phyloP scores from a whole-genome alignment of 2,888 invertebrate genomes.

The Nebria salina region DNA sequence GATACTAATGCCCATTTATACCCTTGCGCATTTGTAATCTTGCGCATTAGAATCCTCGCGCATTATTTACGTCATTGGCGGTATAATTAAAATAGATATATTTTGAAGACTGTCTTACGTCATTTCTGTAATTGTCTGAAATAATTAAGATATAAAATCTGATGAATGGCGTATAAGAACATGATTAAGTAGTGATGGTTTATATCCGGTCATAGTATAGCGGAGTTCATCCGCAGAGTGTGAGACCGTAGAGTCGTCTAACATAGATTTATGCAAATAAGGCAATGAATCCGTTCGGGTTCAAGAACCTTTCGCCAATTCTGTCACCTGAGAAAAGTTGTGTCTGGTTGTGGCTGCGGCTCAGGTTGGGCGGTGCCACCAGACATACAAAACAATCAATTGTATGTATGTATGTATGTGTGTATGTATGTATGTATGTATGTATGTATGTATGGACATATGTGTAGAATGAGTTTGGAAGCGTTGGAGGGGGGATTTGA shows the following conservation, averaged over 20 bases:
- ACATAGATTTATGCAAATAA: constrained; percentile 32
- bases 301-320: constrained; percentile 27
- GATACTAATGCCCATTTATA: too few species aligned
- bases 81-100: too few species aligned
- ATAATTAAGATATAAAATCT: not conserved
- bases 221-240: not conserved
- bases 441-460: too few species aligned
- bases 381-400: not conserved
- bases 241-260: not conserved
- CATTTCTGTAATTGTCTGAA: not conserved
- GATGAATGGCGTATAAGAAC: not conserved
- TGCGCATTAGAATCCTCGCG: too few species aligned
- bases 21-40: too few species aligned
- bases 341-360: not conserved
- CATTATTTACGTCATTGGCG: too few species aligned
- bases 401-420: too few species aligned
- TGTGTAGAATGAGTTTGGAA: too few species aligned
- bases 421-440: too few species aligned
- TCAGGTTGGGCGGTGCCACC: not conserved
- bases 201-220: not conserved
- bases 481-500: not conserved
- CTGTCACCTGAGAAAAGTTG: constrained; percentile 10
- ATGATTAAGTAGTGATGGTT: not conserved
- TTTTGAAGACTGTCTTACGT: too few species aligned
- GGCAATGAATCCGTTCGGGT: constrained; percentile 17